Conservation (phyloP, 2,113 vertebrate species). For the Ranitomeya variabilis region DNA sequence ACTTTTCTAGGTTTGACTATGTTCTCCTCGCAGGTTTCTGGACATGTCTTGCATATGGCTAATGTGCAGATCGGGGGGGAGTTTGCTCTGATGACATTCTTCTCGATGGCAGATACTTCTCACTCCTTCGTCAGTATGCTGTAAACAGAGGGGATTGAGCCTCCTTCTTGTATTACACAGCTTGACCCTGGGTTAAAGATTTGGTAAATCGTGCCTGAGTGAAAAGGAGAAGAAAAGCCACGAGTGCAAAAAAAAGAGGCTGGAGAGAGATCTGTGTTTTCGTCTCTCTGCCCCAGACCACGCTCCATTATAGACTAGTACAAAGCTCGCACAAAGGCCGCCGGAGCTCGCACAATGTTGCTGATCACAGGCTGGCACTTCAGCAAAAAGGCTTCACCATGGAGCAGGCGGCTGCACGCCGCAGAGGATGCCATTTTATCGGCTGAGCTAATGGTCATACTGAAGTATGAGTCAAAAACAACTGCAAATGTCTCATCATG, state of each 20-base stretch:
- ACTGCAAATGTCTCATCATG: neutral
- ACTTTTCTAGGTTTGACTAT: no score
- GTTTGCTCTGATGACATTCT: constrained; percentile 38
- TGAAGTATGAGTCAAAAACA: neutral
- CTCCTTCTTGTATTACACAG: constrained; percentile 57
- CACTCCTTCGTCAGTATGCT: constrained; percentile 17
- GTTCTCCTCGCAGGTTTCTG: no score
- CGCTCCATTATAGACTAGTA: constrained; percentile 41
- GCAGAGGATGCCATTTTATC: neutral
- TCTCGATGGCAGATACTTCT: constrained; percentile 48
- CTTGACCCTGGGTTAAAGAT: constrained; percentile 57
- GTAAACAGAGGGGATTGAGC: constrained; percentile 52
- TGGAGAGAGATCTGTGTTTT: constrained; percentile 46
- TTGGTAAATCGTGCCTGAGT: constrained; percentile 48
- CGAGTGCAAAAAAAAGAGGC: constrained; percentile 32
- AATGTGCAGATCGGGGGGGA: neutral
- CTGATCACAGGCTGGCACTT: constrained; percentile 37
- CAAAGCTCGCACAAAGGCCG: constrained; percentile 50
- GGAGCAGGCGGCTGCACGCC: neutral
- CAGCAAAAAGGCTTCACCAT: constrained; percentile 7
- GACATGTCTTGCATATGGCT: no score
- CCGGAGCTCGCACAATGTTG: constrained; percentile 47
- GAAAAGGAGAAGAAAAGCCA: constrained; percentile 55
- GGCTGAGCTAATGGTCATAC: neutral
- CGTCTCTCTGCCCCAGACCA: constrained; percentile 35